These are phyloP conservation scores for Knipowitschia caucasica DNA, from an alignment of 2,797 vertebrate species.

Conservation along the genomic window DNA sequence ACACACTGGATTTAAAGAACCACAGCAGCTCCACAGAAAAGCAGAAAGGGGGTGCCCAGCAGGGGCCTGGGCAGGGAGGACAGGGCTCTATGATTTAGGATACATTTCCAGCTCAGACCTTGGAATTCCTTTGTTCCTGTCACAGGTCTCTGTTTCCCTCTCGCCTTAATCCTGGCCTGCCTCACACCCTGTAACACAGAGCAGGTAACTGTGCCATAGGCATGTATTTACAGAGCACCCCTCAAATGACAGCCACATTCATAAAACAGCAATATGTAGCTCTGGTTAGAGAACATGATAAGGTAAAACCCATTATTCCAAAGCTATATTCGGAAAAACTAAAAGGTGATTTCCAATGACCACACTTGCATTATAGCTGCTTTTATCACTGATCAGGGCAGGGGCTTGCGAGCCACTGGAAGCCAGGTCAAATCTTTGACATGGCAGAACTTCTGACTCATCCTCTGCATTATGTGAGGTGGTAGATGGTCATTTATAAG, in stretches of 20 bases:
- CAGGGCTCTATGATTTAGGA: conserved; percentile 62
- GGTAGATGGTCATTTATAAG: conserved; percentile 73
- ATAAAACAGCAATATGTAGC: conserved; percentile 54
- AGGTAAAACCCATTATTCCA: conserved; percentile 16
- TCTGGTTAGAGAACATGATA: conserved; percentile 20
- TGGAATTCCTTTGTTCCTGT: conserved; percentile 79
- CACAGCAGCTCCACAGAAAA: conserved; percentile 72
- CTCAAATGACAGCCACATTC: conserved; percentile 37
- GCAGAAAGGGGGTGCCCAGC: conserved; percentile 55
- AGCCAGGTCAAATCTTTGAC: conserved; percentile 28
- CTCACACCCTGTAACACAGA: conserved; percentile 67
- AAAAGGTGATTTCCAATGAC: not conserved
- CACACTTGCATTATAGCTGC: not conserved
- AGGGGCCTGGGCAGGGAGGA: conserved; percentile 45
- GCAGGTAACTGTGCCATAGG: conserved; percentile 73
- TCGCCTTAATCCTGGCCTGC: conserved; percentile 66
- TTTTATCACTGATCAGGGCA: not conserved
- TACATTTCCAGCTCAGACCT: conserved; percentile 70
- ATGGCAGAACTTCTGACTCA: conserved; percentile 25
- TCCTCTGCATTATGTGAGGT: conserved; percentile 59
- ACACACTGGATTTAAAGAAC: conserved; percentile 69
- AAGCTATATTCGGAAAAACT: conserved; percentile 8
- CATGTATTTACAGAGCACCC: conserved; percentile 68
- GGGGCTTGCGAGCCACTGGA: conserved; percentile 8
- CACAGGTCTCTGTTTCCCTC: conserved; percentile 71